Evolutionary conservation across 2,797 vertebrate species (phyloP), one percentile per base, ranked within the genome.

Genomic region (Clarias platycephalus): DNA sequence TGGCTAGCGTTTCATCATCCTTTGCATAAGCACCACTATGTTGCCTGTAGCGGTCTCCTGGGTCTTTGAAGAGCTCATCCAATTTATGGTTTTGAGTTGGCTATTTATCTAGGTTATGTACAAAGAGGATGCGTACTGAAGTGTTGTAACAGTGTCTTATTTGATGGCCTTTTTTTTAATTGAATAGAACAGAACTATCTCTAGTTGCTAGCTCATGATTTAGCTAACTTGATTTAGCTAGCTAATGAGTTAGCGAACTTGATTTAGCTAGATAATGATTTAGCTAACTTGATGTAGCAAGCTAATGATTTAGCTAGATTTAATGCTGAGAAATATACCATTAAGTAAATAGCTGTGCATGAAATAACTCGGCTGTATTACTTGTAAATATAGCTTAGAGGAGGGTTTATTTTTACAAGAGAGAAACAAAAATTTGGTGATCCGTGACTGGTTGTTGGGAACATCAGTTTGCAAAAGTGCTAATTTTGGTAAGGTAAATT

Each of bases 1-100:
- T 70, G 66, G 49, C 20, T 70, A 58, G 64, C 49, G 37, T 70
- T 81, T 81, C 37, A 70, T 81, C 80, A 81, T 81, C 80, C 31
- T 81, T 70, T 81, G 53, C 66, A 81, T 81, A 81, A 81, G 80
- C 70, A 70, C 80, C 64, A 57, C 18, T 66, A 37, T 49, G 37
- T 66, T 66, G 37, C 78, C 78, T 49, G 37, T 66, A 66, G 40
- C 66, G 15, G 2, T 58, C 53, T 70, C 31, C 64, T 55, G 49
- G 22, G 80, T 70, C 66, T 9, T 81, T 49, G 26, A n/a, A 57
- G 28, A 66, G 49, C 64, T 81, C 80, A 37, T 57, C 49, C 53
- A 81, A 81, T 58, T 70, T 70, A 57, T 37, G 22, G 10, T 81
- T 70, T 70, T 37, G 18, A n/a, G 66, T 37, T 57, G 7, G 18